These are phyloP conservation scores for Hetaerina americana DNA, from an alignment of 1,140 invertebrate genomes.

Conservation along the genomic window DNA sequence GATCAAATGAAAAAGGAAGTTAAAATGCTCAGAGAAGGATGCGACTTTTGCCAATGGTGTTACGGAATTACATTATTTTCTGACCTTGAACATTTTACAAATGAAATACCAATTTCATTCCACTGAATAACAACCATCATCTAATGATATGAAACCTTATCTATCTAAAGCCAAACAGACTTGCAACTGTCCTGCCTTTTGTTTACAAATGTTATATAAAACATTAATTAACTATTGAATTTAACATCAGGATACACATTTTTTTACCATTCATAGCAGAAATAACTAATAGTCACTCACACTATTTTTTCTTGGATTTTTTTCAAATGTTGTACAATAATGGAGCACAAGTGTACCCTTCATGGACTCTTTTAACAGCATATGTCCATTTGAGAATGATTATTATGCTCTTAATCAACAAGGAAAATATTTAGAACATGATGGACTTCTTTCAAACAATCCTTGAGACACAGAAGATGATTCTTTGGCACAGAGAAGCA, in stretches of 20 bases:
- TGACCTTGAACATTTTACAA: no score
- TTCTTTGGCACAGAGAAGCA: not conserved
- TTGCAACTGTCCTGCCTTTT: not conserved
- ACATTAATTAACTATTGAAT: constrained; percentile 1
- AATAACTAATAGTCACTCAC: not conserved
- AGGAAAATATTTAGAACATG: not conserved
- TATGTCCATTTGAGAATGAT: not conserved
- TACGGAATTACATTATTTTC: no score
- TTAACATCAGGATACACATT: not conserved
- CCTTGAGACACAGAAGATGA: not conserved
- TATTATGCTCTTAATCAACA: not conserved
- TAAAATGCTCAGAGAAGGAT: no score
- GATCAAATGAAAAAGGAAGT: no score
- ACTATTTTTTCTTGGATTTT: not conserved
- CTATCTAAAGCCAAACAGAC: not conserved
- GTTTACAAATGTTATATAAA: not conserved
- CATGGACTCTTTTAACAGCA: not conserved
- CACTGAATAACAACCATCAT: not conserved
- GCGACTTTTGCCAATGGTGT: no score
- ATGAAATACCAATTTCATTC: not conserved
- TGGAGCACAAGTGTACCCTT: not conserved
- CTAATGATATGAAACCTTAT: not conserved
- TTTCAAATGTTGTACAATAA: not conserved
- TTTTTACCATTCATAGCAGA: not conserved
- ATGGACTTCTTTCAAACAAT: not conserved